Percentiles rank a stretch among this genome's conserved stretches.
Conservation (phyloP, 2,888 invertebrate species). For the Callinectes sapidus region DNA sequence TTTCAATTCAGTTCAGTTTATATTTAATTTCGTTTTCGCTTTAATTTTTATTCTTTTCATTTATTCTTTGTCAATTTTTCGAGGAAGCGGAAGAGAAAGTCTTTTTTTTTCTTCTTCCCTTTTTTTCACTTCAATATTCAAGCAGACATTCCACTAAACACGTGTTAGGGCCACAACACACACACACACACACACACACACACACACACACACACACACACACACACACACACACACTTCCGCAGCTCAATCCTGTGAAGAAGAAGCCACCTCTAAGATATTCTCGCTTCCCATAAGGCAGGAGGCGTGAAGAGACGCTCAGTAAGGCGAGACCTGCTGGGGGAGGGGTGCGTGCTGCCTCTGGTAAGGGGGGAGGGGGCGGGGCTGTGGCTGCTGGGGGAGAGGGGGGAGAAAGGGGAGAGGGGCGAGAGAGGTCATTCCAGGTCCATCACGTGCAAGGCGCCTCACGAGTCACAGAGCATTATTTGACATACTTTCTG, state of each 20-base stretch:
- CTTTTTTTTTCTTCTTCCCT: too few species aligned
- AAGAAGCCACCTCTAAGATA: too few species aligned
- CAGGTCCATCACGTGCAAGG: not conserved
- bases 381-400: not conserved
- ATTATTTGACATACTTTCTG: not conserved
- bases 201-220: constrained; percentile 25
- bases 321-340: not conserved
- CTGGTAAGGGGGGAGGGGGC: too few species aligned
- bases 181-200: constrained; percentile 7
- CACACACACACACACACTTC: not conserved
- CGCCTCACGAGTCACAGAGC: not conserved
- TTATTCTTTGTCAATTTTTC: too few species aligned
- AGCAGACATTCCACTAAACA: too few species aligned
- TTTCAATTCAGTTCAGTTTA: too few species aligned
- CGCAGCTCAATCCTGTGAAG: not conserved
- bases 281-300: too few species aligned
- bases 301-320: too few species aligned
- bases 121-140: too few species aligned
- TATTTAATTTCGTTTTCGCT: too few species aligned
- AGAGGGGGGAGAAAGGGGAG: not conserved
- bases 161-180: not conserved
- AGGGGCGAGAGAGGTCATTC: not conserved
- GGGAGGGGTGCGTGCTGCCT: not conserved
- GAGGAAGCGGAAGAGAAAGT: too few species aligned
- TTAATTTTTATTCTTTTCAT: too few species aligned